phyloP scores from a whole-genome alignment of 2,113 vertebrate species.

The Neotoma lepida region DNA sequence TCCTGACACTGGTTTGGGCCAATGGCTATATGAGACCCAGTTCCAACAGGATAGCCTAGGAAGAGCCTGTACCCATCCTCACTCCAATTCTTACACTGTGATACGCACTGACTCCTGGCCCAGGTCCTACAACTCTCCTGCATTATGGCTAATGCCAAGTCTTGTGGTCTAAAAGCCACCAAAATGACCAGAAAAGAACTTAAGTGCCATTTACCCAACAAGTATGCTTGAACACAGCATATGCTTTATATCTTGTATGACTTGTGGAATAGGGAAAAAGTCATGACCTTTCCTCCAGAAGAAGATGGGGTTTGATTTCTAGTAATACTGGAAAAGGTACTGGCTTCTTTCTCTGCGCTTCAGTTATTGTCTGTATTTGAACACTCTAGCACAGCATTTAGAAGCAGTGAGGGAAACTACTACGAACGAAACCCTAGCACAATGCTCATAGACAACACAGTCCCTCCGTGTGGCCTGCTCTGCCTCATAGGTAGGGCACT shows the following conservation, averaged over 20 bases:
- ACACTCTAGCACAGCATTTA: neutral
- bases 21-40: neutral
- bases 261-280: neutral
- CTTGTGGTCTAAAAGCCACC: constrained; percentile 42
- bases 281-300: neutral
- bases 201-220: constrained; percentile 38
- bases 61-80: neutral
- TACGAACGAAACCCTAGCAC: neutral
- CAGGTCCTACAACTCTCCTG: neutral
- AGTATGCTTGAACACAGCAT: neutral
- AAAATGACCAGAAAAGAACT: constrained; percentile 55
- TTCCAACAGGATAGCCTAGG: neutral
- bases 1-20: neutral
- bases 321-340: constrained; percentile 27
- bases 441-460: neutral
- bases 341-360: constrained; percentile 44
- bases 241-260: neutral
- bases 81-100: neutral
- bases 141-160: constrained; percentile 9
- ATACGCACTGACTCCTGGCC: neutral
- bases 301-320: constrained; percentile 28
- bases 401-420: constrained; percentile 17
- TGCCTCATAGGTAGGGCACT: neutral
- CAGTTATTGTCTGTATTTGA: neutral
- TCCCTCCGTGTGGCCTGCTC: neutral